A percentile compares a stretch with the other conserved stretches of the same genome.
These are phyloP conservation scores for Mimachlamys varia DNA, from an alignment of 2,888 invertebrate genomes.

Conservation along the genomic window DNA sequence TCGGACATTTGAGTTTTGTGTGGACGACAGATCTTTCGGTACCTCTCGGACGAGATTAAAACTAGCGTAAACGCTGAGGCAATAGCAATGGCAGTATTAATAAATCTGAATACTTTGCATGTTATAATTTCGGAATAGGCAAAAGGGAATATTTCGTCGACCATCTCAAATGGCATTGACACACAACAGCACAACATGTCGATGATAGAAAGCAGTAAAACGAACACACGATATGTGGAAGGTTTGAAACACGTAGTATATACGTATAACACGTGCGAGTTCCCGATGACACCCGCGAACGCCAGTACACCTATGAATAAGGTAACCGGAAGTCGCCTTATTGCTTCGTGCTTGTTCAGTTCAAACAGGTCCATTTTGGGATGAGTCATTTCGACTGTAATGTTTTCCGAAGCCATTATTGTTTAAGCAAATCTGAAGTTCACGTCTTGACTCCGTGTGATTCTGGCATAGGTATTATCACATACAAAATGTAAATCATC, in stretches of 20 bases:
- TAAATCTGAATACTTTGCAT: conserved; percentile 57
- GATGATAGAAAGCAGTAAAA: conserved; percentile 54
- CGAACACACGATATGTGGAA: conserved; percentile 57
- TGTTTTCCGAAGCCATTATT: background rate
- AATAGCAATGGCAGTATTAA: conserved; percentile 51
- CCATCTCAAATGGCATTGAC: conserved; percentile 62
- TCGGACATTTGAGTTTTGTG: conserved; percentile 45
- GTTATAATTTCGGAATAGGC: conserved; percentile 49
- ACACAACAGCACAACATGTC: conserved; percentile 56
- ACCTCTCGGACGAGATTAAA: conserved; percentile 51
- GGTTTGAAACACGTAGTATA: conserved; percentile 53
- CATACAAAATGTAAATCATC: no score
- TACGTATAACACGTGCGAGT: conserved; percentile 56
- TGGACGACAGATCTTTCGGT: conserved; percentile 50
- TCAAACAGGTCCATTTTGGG: conserved; percentile 34
- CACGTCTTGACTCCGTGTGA: background rate
- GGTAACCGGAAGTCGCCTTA: conserved; percentile 51
- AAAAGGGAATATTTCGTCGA: conserved; percentile 55
- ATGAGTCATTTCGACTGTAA: background rate
- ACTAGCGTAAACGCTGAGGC: conserved; percentile 50
- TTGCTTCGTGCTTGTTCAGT: conserved; percentile 51
- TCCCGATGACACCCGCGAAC: conserved; percentile 54
- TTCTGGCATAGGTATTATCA: background rate
- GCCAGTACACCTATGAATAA: conserved; percentile 50
- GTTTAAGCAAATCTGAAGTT: background rate